These are phyloP conservation scores for Scortum barcoo DNA, from an alignment of 2,113 vertebrate species.

Conservation along the genomic window DNA sequence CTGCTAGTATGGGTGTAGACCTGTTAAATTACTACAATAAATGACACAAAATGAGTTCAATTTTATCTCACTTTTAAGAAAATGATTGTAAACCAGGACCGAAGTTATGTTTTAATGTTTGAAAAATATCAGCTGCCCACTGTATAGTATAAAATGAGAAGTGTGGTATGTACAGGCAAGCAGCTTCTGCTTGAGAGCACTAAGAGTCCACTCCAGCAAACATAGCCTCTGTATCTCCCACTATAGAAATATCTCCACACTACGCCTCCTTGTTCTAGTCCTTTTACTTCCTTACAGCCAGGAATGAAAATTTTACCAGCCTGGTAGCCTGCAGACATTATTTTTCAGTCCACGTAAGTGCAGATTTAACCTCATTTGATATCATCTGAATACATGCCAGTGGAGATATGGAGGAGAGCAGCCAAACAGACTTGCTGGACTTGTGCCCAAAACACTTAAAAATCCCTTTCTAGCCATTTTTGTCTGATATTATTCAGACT, in stretches of 20 bases:
- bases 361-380: constrained; percentile 65
- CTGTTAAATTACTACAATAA: constrained; percentile 2
- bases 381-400: constrained; percentile 50
- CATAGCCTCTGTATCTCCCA: not conserved
- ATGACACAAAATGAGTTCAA: not conserved
- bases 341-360: constrained; percentile 45
- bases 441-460: constrained; percentile 59
- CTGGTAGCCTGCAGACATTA: constrained; percentile 36
- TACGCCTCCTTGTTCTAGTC: not conserved
- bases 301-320: constrained; percentile 31
- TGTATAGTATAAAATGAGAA: not conserved
- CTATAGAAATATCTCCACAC: constrained; percentile 17
- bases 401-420: constrained; percentile 26
- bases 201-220: not conserved
- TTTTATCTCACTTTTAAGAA: not conserved
- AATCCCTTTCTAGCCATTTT: constrained; percentile 22
- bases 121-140: not conserved
- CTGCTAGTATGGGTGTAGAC: not conserved
- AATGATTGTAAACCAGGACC: not conserved
- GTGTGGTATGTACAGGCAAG: not conserved
- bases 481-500: constrained; percentile 29
- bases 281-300: constrained; percentile 19
- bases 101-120: not conserved
- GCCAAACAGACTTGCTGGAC: constrained; percentile 52
- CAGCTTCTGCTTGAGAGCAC: not conserved